A percentile compares a stretch with the other conserved stretches of the same genome.
phyloP scores from a whole-genome alignment of 2,797 vertebrate species.

The Psittacula echo region DNA sequence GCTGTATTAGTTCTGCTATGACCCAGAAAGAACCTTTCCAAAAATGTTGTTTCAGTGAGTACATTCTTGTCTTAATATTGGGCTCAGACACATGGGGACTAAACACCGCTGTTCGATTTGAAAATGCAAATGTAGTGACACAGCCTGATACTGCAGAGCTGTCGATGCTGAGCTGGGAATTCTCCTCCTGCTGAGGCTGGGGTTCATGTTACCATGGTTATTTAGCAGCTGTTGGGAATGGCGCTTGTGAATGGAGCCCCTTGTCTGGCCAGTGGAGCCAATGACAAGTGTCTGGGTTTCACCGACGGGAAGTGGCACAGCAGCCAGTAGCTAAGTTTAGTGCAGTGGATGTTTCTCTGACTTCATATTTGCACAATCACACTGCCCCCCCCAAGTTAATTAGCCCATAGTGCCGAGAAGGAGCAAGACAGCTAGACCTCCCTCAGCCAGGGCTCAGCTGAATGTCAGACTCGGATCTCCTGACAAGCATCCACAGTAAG shows the following conservation, averaged over 20 bases:
- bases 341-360: not conserved
- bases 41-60: not conserved
- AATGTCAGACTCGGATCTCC: not conserved
- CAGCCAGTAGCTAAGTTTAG: constrained; percentile 23
- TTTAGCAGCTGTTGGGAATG: constrained; percentile 43
- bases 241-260: constrained; percentile 55
- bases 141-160: not conserved
- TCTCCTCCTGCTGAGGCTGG: not conserved
- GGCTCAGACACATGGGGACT: not conserved
- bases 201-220: constrained; percentile 27
- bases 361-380: not conserved
- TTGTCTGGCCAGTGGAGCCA: constrained; percentile 59
- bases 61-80: not conserved
- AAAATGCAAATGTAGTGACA: not conserved
- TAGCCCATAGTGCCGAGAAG: not conserved
- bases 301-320: constrained; percentile 1
- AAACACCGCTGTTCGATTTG: not conserved
- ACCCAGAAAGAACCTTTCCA: not conserved
- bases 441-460: not conserved
- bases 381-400: not conserved
- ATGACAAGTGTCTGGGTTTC: constrained; percentile 28
- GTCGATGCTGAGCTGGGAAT: not conserved
- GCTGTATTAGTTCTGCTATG: not conserved
- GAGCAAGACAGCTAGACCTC: not conserved
- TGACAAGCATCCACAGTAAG: not conserved